Conservation (phyloP, 2,797 vertebrate species). For the Smutsia gigantea region DNA sequence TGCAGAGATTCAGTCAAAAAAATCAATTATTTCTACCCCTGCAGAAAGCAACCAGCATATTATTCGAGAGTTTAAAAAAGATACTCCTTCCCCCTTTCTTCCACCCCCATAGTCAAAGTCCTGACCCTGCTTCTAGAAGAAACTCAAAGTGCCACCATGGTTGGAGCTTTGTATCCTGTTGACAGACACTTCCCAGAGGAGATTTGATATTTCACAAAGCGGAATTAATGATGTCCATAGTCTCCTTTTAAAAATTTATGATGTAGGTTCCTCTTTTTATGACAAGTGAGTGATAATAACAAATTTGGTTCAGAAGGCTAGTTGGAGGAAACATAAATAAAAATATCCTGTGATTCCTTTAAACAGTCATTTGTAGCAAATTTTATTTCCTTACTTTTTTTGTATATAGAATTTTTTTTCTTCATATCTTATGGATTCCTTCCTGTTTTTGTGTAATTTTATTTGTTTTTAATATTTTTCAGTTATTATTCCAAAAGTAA, state of each 20-base stretch:
- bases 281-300: not conserved
- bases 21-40: not conserved
- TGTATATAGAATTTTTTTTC: not conserved
- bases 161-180: not conserved
- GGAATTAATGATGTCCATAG: not conserved
- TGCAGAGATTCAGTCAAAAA: not conserved
- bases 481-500: not conserved
- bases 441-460: not conserved
- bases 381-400: not conserved
- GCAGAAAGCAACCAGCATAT: not conserved
- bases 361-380: not conserved
- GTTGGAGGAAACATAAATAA: not conserved
- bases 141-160: not conserved
- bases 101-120: not conserved
- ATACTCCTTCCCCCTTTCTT: no score
- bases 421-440: not conserved
- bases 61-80: not conserved
- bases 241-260: not conserved
- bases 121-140: not conserved
- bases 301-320: not conserved
- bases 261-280: not conserved
- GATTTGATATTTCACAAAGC: not conserved
- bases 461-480: not conserved
- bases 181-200: not conserved
- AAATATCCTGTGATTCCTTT: not conserved